Percentiles rank a stretch among this genome's conserved stretches.
Evolutionary conservation across 2,888 invertebrate genomes (phyloP).

Genomic region (Rhaphigaster nebulosa): DNA sequence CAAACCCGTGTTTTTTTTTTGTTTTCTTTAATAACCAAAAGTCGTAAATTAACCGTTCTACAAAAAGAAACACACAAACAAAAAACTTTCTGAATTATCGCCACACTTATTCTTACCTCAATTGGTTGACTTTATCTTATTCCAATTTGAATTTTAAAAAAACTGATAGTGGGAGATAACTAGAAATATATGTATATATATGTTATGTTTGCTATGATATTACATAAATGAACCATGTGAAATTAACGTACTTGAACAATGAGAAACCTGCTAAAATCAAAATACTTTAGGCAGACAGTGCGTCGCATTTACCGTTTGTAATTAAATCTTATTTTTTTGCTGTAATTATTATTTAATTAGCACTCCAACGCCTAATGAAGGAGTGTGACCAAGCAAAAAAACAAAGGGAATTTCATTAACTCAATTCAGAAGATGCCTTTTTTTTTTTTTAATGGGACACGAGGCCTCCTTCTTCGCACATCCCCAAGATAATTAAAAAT

Average conservation of each 20-base stretch:
- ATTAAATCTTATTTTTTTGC: neutral
- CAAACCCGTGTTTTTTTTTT: too few species aligned
- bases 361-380: neutral
- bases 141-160: too few species aligned
- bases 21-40: too few species aligned
- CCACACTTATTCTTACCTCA: too few species aligned
- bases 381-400: neutral
- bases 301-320: neutral
- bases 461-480: neutral
- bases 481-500: slow-evolving; percentile 11
- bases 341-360: neutral
- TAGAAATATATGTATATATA: too few species aligned
- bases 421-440: neutral
- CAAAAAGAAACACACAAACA: too few species aligned
- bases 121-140: too few species aligned
- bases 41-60: too few species aligned
- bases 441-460: neutral
- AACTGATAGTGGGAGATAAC: too few species aligned
- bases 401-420: slow-evolving; percentile 7
- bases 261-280: neutral
- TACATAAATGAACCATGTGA: neutral
- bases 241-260: neutral
- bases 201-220: too few species aligned
- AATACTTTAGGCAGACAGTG: slow-evolving; percentile 11
- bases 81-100: too few species aligned